A percentile compares a stretch with the other conserved stretches of the same genome.
phyloP scores from a whole-genome alignment of 2,797 vertebrate species.

The Eulemur albifrons region DNA sequence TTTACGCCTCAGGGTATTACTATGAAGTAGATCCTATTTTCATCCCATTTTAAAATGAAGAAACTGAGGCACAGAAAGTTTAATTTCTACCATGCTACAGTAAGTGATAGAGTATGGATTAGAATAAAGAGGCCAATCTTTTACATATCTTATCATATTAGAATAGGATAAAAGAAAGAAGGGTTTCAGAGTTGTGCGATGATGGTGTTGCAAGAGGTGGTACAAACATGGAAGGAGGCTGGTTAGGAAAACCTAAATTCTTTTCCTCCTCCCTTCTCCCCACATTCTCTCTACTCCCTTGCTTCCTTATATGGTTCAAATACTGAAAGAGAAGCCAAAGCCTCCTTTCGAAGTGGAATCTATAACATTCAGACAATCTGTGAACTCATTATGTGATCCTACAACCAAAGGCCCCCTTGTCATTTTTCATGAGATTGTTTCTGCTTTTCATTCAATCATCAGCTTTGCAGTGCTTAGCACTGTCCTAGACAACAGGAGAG shows the following conservation, averaged over 20 bases:
- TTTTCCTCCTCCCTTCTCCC: background rate
- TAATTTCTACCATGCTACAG: background rate
- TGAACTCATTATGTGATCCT: background rate
- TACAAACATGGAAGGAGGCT: background rate
- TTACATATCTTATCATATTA: background rate
- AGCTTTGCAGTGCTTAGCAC: background rate
- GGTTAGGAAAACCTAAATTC: background rate
- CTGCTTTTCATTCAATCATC: background rate
- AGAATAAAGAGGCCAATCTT: background rate
- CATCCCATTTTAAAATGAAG: background rate
- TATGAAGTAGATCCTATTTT: background rate
- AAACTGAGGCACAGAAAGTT: background rate
- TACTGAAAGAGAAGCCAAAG: background rate
- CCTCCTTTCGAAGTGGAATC: background rate
- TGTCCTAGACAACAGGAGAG: background rate
- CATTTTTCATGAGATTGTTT: background rate
- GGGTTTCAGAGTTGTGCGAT: background rate
- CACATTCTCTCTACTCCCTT: background rate
- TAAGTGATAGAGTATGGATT: background rate
- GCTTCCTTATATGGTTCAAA: background rate
- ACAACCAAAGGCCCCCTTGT: background rate
- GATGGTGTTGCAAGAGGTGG: background rate
- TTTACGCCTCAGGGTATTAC: background rate
- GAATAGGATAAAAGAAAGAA: background rate
- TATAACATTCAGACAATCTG: background rate